Evolutionary conservation across 2,888 invertebrate genomes (phyloP), one percentile per base, ranked within the genome.

Genomic region (Pimpla rufipes): DNA sequence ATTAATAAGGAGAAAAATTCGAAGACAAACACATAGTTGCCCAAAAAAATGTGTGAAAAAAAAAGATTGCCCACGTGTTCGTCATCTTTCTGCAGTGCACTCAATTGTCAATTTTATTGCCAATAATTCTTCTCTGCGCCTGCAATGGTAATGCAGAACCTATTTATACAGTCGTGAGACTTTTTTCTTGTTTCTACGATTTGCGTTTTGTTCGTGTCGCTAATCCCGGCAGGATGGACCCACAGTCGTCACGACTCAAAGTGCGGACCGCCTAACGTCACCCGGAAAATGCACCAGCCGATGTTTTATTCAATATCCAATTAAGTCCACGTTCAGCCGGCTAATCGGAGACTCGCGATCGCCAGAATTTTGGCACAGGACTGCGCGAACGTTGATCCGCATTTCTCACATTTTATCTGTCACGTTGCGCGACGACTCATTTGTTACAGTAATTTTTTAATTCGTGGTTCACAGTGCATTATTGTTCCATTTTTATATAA

Each of bases 281-380:
- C 57, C 21, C 10, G 21, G 23, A 55, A 42, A 67, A 47, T 21
- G 52, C 35, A 42, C 37, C 16, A 11, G 42, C 8, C 40, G 18
- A 52, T 70, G 78, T 67, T 74, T 74, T 73, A 73, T 73, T 73
- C 47, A 59, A 52, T 71, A 4, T 45, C 45, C 42, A 42, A 45
- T 52, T 55, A 66, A 23, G 10, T 13, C 42, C 18, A 13, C 55
- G 52, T 40, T 37, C 29, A 16, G 64, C 62, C 5, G 55, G 35
- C 59, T 47, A 59, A 57, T 73, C 35, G 35, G n/a, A 55, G n/a
- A 37, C 18, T 42, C 6, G 29, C 8, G 37, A 55, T 37, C 21
- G 55, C 29, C 29, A 16, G 4, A 21, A 64, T 55, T 71, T 52
- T 66, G 71, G 67, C 59, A 45, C 13, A 16, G 59, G 37, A 37